These are phyloP conservation scores for Bambusicola thoracicus DNA, from an alignment of 2,113 vertebrate species.

Conservation along the genomic window DNA sequence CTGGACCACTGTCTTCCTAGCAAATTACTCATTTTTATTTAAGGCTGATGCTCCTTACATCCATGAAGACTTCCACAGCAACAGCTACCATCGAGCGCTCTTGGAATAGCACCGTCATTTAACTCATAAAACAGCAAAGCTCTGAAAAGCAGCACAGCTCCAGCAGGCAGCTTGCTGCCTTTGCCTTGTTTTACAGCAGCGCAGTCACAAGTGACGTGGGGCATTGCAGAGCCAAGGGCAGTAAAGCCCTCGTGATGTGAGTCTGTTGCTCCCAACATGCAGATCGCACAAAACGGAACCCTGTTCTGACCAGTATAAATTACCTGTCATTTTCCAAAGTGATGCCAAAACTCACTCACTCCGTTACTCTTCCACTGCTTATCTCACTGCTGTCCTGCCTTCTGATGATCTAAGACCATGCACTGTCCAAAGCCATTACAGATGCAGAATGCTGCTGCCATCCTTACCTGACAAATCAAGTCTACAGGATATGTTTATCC, in stretches of 20 bases:
- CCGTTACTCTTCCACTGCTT: not conserved
- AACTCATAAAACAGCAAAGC: not conserved
- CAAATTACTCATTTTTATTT: not conserved
- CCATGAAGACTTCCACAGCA: not conserved
- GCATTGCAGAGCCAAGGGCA: slow-evolving; percentile 13
- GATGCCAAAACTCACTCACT: not conserved
- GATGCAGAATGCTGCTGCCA: not conserved
- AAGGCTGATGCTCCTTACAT: not conserved
- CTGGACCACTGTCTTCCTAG: not conserved
- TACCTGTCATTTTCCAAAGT: slow-evolving; percentile 42
- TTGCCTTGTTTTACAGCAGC: not conserved
- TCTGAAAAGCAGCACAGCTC: not conserved
- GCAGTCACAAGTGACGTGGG: not conserved
- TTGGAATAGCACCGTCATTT: not conserved
- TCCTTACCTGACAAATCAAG: slow-evolving; percentile 29
- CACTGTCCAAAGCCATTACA: not conserved
- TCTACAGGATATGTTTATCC: not conserved
- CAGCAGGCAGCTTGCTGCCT: not conserved
- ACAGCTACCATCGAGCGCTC: not conserved
- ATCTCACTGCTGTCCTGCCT: not conserved
- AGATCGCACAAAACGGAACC: not conserved
- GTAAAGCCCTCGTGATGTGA: not conserved
- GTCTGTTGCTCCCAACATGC: slow-evolving; percentile 41
- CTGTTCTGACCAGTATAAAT: not conserved
- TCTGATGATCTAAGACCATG: not conserved